These are phyloP conservation scores for Dasysyrphus albostriatus DNA, from an alignment of 2,888 invertebrate genomes.

Conservation along the genomic window DNA sequence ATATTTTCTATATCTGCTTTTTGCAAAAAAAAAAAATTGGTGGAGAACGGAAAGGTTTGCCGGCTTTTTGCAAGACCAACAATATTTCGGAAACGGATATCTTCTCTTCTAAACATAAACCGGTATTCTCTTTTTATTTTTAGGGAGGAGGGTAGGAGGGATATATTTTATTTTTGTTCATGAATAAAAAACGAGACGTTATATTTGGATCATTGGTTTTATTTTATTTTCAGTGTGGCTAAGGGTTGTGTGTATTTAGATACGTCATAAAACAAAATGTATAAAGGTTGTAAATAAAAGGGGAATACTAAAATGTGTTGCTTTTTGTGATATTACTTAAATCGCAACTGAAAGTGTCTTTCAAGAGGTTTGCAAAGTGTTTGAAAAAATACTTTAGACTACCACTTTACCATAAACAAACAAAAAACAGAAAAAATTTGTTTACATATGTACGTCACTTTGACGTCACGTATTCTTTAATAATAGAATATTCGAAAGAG, in stretches of 20 bases:
- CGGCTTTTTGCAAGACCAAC: conserved; percentile 12
- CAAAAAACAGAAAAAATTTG: no score
- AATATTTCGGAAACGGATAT: conserved; percentile 34
- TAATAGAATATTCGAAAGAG: no score
- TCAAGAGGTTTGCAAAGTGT: conserved; percentile 1
- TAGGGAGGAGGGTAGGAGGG: not conserved
- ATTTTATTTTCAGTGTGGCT: conserved; percentile 31
- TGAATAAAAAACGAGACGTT: conserved; percentile 51
- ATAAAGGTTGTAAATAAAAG: conserved; percentile 12
- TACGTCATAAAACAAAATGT: conserved; percentile 23
- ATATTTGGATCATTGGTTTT: conserved; percentile 53
- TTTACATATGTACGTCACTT: no score
- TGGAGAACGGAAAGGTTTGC: conserved; percentile 32
- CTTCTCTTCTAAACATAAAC: conserved; percentile 5
- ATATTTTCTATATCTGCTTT: conserved; percentile 5
- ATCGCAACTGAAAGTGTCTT: not conserved
- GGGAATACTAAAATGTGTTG: not conserved
- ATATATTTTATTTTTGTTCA: conserved; percentile 26
- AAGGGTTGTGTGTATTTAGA: conserved; percentile 3
- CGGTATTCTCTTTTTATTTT: not conserved
- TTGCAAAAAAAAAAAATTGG: conserved; percentile 4
- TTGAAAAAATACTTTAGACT: conserved; percentile 1
- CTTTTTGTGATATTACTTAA: conserved; percentile 15
- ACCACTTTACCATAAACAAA: no score
- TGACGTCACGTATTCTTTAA: no score